These are phyloP conservation scores for Lasioglossum calceatum DNA, from an alignment of 2,888 invertebrate genomes.

Conservation along the genomic window DNA sequence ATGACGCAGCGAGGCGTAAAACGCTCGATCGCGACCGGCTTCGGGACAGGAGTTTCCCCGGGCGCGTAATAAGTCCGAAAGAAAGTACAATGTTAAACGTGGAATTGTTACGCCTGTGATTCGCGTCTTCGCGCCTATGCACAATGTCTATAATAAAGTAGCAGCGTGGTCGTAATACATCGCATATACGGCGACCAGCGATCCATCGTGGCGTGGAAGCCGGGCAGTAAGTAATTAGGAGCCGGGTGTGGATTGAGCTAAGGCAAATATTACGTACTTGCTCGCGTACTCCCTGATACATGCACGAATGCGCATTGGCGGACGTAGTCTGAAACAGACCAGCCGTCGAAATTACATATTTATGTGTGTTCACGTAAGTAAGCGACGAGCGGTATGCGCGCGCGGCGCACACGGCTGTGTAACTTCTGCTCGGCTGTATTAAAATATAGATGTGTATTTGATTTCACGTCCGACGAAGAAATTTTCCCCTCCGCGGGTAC, in stretches of 20 bases:
- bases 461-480: conserved; percentile 40
- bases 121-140: conserved; percentile 53
- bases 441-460: conserved; percentile 48
- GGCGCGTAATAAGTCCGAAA: not conserved
- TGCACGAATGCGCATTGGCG: conserved; percentile 71
- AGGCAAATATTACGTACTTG: conserved; percentile 79
- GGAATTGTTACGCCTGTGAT: conserved; percentile 37
- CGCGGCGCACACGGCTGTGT: conserved; percentile 29
- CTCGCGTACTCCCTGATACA: conserved; percentile 68
- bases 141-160: conserved; percentile 66
- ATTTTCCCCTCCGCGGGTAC: not conserved
- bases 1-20: not conserved
- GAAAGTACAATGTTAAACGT: conserved; percentile 32
- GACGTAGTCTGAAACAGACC: conserved; percentile 63
- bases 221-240: conserved; percentile 80
- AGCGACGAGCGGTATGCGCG: conserved; percentile 36
- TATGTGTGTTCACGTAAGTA: conserved; percentile 66
- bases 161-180: conserved; percentile 60
- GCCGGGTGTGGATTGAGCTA: conserved; percentile 78
- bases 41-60: not conserved
- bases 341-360: conserved; percentile 64
- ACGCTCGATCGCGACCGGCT: not conserved
- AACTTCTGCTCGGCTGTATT: conserved; percentile 47
- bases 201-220: conserved; percentile 70
- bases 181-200: conserved; percentile 59